Evolutionary conservation across 1,140 invertebrate genomes (phyloP).

Genomic region (Daktulosphaira vitifoliae): DNA sequence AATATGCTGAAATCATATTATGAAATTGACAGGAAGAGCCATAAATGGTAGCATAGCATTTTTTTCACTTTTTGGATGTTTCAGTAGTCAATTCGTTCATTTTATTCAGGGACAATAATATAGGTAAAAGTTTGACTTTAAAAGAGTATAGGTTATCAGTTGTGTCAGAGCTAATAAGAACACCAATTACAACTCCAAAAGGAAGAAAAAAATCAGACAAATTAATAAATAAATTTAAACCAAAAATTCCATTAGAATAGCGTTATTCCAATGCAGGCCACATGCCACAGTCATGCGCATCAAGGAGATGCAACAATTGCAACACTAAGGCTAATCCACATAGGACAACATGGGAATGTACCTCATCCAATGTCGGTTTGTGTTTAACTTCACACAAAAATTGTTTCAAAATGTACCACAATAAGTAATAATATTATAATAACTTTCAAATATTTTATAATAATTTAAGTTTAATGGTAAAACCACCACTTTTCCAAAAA

Average conservation of each 20-base stretch:
- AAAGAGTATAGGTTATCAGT: too few species aligned
- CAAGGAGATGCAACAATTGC: background rate
- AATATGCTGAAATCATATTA: conserved; percentile 37
- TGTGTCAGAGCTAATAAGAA: background rate
- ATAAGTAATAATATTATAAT: background rate
- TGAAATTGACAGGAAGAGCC: conserved; percentile 37
- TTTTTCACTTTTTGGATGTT: conserved; percentile 39
- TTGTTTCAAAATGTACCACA: background rate
- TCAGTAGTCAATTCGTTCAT: conserved; percentile 38
- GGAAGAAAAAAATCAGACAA: background rate
- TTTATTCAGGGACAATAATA: conserved; percentile 10
- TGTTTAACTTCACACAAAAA: conserved; percentile 5
- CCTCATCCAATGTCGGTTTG: conserved; percentile 6
- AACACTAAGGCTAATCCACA: background rate
- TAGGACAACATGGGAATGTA: conserved; percentile 1
- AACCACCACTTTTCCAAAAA: too few species aligned
- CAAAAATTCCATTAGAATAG: background rate
- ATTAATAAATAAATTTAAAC: background rate
- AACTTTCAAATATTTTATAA: too few species aligned
- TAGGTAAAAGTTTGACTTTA: background rate
- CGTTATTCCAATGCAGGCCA: background rate
- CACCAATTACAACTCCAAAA: background rate
- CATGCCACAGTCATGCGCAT: background rate
- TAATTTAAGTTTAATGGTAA: too few species aligned
- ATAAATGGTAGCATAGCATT: conserved; percentile 39